Evolutionary conservation across 2,888 invertebrate genomes (phyloP).

Genomic region (Cantharis lateralis): DNA sequence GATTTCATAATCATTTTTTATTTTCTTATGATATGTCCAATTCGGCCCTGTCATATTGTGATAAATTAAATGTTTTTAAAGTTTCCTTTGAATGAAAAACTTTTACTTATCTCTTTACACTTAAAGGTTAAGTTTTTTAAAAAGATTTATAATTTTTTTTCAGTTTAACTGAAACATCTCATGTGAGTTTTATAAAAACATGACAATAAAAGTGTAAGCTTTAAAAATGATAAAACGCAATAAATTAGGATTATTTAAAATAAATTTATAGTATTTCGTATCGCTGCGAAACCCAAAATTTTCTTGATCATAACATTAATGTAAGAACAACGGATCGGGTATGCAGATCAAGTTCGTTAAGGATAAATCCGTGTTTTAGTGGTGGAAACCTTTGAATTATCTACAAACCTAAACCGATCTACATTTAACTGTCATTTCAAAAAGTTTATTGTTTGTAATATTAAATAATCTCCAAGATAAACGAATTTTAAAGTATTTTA

Average conservation of each 20-base stretch:
- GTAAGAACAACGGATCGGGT: not conserved
- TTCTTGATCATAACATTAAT: not conserved
- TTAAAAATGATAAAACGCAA: not conserved
- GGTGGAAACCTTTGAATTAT: not conserved
- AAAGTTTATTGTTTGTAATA: not conserved
- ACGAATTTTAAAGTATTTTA: not conserved
- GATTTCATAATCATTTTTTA: no score
- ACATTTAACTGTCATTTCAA: not conserved
- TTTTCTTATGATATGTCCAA: no score
- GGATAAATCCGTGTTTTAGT: not conserved
- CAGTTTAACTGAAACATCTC: no score
- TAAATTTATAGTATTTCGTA: not conserved
- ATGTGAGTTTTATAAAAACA: no score
- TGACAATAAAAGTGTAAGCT: not conserved
- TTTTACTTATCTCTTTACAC: no score
- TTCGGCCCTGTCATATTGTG: no score
- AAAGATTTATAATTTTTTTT: no score
- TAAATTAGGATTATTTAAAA: not conserved
- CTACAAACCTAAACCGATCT: not conserved
- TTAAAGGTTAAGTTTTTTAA: no score
- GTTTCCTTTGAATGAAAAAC: no score
- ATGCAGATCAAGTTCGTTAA: not conserved
- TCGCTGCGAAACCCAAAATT: not conserved
- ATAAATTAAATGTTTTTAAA: no score
- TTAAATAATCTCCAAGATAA: not conserved